Base-by-base conservation (phyloP, 2,888 invertebrate genomes). In the Sphaeridia pumilis region DNA sequence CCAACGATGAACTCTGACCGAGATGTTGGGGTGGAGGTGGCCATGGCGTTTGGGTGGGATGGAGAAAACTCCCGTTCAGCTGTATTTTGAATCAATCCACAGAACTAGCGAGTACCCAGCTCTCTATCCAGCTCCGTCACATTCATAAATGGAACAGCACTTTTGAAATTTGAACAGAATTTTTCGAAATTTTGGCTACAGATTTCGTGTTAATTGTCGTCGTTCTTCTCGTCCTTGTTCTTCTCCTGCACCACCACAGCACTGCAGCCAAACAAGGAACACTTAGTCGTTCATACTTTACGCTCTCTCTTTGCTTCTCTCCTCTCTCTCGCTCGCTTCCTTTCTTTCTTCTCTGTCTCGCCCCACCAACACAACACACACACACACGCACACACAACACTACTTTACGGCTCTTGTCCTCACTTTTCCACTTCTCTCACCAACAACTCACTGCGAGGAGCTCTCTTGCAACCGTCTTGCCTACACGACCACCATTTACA, bases 1-100 rank as follows among this genome's bases (percentile, higher is more conserved):
- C 87, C 87, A 72, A 90, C 83, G 72, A 87, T 78, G 73, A 87
- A 82, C 73, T 87, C 87, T 70, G 74, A 76, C 73, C 78, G 78
- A 52, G 60, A 60, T 21, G 60, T 55, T 20, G 62, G 59, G 27
- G 58, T 59, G 17, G 62, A 56, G 17, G 63, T 57, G 46, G 60
- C 61, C 61, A 61, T 61, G 38, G 20, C 38, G n/a, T n/a, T n/a
- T n/a, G n/a, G n/a, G n/a, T n/a, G n/a, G n/a, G n/a, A n/a, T n/a
- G n/a, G n/a, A n/a, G n/a, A n/a, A n/a, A n/a, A n/a, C n/a, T n/a
- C n/a, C n/a, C n/a, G n/a, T n/a, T n/a, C n/a, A n/a, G n/a, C n/a
- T n/a, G n/a, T n/a, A n/a, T n/a, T n/a, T n/a, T n/a, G n/a, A n/a
- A n/a, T n/a, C n/a, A n/a, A n/a, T n/a, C n/a, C n/a, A n/a, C n/a